These are phyloP conservation scores for Drosophila teissieri DNA, from an alignment of 1,140 invertebrate genomes.

Conservation along the genomic window DNA sequence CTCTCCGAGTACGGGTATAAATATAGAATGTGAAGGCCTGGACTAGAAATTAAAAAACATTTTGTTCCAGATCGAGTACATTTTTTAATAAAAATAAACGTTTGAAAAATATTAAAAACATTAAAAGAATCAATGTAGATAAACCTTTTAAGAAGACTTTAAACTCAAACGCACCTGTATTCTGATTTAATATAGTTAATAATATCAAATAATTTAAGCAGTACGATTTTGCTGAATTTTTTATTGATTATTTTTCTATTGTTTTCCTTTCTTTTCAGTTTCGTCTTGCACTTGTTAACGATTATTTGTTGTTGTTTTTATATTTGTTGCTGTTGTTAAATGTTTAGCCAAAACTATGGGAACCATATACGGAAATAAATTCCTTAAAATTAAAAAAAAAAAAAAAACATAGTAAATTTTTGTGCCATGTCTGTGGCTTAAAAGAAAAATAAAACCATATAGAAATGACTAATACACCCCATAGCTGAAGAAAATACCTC, in stretches of 20 bases:
- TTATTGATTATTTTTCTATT: background rate
- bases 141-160: too few species aligned
- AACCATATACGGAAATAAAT: constrained; percentile 32
- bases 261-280: constrained; percentile 47
- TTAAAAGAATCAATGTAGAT: too few species aligned
- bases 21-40: too few species aligned
- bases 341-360: constrained; percentile 75
- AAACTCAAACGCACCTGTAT: too few species aligned
- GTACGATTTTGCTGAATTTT: too few species aligned
- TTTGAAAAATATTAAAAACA: too few species aligned
- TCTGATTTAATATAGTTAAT: too few species aligned
- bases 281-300: constrained; percentile 65
- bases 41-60: too few species aligned
- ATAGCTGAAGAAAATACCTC: constrained; percentile 74
- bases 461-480: constrained; percentile 50
- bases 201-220: too few species aligned
- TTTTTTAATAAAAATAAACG: too few species aligned
- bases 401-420: constrained; percentile 26
- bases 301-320: constrained; percentile 72
- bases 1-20: too few species aligned
- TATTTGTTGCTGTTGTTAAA: constrained; percentile 78
- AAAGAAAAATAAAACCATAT: constrained; percentile 48
- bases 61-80: too few species aligned
- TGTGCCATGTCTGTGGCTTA: constrained; percentile 76
- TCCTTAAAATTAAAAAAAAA: constrained; percentile 10